Percentiles rank a stretch among this genome's conserved stretches.
Conservation (phyloP, 2,797 vertebrate genomes). For the Anniella stebbinsi region DNA sequence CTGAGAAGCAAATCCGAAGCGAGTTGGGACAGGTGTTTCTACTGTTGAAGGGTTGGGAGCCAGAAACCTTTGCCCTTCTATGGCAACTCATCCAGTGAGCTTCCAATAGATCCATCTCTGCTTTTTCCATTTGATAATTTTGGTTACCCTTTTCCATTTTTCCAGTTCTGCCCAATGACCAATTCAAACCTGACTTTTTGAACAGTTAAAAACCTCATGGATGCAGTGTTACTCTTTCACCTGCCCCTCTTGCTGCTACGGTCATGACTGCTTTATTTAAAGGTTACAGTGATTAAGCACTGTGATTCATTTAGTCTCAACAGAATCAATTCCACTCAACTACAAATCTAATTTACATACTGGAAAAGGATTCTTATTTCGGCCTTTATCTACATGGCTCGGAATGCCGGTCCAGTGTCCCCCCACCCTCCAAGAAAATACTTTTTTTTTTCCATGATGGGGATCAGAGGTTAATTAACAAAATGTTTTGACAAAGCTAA, state of each 20-base stretch:
- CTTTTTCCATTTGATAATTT: background rate
- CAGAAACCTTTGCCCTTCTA: too few relatives aligned
- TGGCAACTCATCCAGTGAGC: too few relatives aligned
- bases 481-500: constrained; percentile 69
- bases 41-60: too few relatives aligned
- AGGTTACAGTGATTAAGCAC: constrained; percentile 87
- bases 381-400: constrained; percentile 51
- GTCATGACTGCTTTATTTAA: constrained; percentile 76
- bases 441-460: constrained; percentile 15
- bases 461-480: constrained; percentile 54
- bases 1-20: too few relatives aligned
- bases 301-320: constrained; percentile 91
- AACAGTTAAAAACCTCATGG: constrained; percentile 61
- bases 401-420: constrained; percentile 61
- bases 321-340: constrained; percentile 92
- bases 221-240: constrained; percentile 54
- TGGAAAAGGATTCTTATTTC: constrained; percentile 66
- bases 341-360: constrained; percentile 81
- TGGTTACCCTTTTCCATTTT: background rate
- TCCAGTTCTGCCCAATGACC: background rate
- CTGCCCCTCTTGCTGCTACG: constrained; percentile 56
- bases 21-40: too few relatives aligned
- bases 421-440: constrained; percentile 3
- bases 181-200: background rate
- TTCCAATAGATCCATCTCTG: background rate